Evolutionary conservation across 2,888 invertebrate genomes (phyloP).

Genomic region (Athetis lepigone): DNA sequence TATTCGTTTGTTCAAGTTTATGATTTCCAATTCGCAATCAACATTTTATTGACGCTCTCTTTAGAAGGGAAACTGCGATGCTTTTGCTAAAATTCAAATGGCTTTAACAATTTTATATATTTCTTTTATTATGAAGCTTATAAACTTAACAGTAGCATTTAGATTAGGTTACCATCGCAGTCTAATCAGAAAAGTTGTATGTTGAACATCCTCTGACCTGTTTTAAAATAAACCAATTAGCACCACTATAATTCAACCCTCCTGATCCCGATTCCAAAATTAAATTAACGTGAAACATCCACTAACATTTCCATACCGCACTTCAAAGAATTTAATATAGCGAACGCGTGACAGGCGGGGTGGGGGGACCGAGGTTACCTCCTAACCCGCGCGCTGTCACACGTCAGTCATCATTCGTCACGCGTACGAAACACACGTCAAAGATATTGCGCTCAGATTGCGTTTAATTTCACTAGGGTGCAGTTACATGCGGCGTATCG

Average conservation of each 20-base stretch:
- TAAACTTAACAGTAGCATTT: no score
- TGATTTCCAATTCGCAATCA: constrained; percentile 55
- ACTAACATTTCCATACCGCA: constrained; percentile 62
- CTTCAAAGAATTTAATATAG: constrained; percentile 76
- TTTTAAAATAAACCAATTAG: constrained; percentile 26
- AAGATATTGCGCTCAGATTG: constrained; percentile 77
- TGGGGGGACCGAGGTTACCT: constrained; percentile 71
- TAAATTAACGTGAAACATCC: constrained; percentile 58
- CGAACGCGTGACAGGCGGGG: constrained; percentile 63
- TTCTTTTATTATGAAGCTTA: no score
- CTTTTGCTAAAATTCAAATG: constrained; percentile 13
- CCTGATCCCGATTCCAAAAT: constrained; percentile 20
- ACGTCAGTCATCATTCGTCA: constrained; percentile 87
- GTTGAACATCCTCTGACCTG: not conserved
- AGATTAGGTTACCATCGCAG: not conserved
- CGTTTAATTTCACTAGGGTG: constrained; percentile 73
- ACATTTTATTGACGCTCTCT: constrained; percentile 39
- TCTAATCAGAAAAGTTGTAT: not conserved
- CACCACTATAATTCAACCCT: constrained; percentile 6
- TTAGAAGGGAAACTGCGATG: constrained; percentile 9
- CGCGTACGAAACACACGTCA: constrained; percentile 78
- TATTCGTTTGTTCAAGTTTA: constrained; percentile 55
- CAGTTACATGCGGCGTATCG: constrained; percentile 65
- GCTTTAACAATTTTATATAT: not conserved
- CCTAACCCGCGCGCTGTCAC: constrained; percentile 70